These are phyloP conservation scores for Pocillopora damicornis DNA, from an alignment of 64 coral and sea anemone species.

Conservation along the genomic window DNA sequence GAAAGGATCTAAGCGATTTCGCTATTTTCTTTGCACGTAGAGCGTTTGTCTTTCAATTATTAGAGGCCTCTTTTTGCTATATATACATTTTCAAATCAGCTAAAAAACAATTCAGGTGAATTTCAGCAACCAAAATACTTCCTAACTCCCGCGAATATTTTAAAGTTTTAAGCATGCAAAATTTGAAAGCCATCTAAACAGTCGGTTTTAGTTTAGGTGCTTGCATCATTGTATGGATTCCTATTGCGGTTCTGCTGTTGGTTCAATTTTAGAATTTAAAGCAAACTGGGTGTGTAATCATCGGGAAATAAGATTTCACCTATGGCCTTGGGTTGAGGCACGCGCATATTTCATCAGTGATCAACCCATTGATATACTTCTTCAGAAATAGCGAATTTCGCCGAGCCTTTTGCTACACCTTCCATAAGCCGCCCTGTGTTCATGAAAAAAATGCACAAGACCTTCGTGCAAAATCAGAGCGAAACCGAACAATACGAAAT, in stretches of 20 bases:
- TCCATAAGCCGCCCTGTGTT: neutral
- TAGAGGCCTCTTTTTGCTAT: too few species aligned
- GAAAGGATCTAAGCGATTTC: too few species aligned
- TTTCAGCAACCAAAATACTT: too few species aligned
- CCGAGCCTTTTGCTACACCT: neutral
- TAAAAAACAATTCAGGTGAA: too few species aligned
- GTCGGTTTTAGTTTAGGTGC: neutral
- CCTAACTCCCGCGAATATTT: too few species aligned
- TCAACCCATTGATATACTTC: neutral
- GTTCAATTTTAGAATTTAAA: neutral
- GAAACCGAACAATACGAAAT: too few species aligned
- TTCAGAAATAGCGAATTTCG: neutral
- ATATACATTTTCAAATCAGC: too few species aligned
- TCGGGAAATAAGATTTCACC: too few species aligned
- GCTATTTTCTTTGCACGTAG: too few species aligned
- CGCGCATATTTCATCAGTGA: neutral
- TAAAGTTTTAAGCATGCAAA: neutral
- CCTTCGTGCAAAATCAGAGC: too few species aligned
- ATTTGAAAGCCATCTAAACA: neutral
- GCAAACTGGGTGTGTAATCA: neutral
- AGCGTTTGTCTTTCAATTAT: too few species aligned
- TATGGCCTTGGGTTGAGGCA: neutral
- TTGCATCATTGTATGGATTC: neutral
- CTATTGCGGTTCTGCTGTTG: neutral
- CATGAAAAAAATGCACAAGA: too few species aligned